phyloP scores from a whole-genome alignment of 2,113 vertebrate genomes.

The Urocolius indicus region DNA sequence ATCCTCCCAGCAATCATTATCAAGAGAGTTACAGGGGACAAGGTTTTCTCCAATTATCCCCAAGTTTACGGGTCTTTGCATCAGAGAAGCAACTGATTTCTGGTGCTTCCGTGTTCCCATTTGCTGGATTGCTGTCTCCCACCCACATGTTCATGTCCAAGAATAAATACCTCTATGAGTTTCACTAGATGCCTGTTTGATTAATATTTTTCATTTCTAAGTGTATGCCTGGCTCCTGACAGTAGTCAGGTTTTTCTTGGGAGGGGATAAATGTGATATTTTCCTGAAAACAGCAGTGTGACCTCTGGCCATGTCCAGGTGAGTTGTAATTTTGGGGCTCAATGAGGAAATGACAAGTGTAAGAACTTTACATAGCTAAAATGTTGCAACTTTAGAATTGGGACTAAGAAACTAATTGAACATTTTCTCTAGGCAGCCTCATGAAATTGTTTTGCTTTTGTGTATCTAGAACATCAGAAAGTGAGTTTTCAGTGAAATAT shows the following conservation, averaged over 20 bases:
- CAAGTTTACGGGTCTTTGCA: not conserved
- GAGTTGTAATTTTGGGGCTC: fast-evolving
- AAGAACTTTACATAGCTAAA: not conserved
- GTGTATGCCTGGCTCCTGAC: not conserved
- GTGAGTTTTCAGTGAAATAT: not conserved
- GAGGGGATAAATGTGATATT: not conserved
- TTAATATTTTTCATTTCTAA: not conserved
- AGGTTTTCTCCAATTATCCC: not conserved
- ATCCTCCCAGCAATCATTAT: not conserved
- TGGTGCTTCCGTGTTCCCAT: not conserved
- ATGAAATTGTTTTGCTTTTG: not conserved
- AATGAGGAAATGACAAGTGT: not conserved
- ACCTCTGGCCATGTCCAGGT: fast-evolving
- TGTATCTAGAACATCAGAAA: not conserved
- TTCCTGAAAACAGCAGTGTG: not conserved
- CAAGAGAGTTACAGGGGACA: not conserved
- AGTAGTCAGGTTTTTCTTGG: not conserved
- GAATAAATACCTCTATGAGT: not conserved
- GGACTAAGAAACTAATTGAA: not conserved
- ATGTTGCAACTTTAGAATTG: not conserved
- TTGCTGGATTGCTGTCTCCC: not conserved
- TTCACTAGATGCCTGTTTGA: not conserved
- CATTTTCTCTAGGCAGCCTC: not conserved
- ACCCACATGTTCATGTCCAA: not conserved
- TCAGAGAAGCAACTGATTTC: not conserved